Conservation (phyloP, 2,888 invertebrate genomes). For the Tanytarsus gracilentus region DNA sequence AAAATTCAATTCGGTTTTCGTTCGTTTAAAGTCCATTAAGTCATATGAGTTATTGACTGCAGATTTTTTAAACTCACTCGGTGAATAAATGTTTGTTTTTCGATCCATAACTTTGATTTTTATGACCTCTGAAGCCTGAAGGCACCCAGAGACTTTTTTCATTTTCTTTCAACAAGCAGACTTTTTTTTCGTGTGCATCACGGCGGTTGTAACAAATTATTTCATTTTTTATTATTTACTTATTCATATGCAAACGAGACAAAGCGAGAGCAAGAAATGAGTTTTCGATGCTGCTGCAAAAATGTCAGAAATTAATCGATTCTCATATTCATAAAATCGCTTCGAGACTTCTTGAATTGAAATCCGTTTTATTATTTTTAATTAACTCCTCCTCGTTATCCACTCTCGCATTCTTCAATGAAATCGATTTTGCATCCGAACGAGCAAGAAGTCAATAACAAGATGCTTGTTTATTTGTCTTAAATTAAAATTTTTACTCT, state of each 20-base stretch:
- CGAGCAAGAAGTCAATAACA: conserved; percentile 2
- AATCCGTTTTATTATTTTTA: conserved; percentile 1
- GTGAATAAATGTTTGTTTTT: conserved; percentile 27
- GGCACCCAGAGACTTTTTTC: background rate
- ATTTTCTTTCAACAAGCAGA: background rate
- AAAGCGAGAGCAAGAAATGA: background rate
- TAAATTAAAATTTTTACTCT: too few relatives aligned
- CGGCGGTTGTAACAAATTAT: background rate
- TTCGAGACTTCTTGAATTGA: conserved; percentile 19
- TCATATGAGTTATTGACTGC: background rate
- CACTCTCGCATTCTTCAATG: background rate
- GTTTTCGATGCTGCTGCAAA: background rate
- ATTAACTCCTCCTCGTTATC: conserved; percentile 18
- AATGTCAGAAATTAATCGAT: conserved; percentile 13
- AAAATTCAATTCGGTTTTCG: background rate
- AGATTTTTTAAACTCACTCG: background rate
- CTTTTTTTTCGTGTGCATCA: too few relatives aligned
- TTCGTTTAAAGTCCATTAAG: background rate
- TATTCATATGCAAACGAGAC: background rate
- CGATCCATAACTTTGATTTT: conserved; percentile 23
- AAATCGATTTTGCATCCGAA: too few relatives aligned
- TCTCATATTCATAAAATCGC: conserved; percentile 13
- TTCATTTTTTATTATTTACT: background rate
- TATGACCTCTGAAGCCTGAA: conserved; percentile 15
- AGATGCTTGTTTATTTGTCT: background rate